Evolutionary conservation across 2,888 invertebrate genomes (phyloP), one percentile per base, ranked within the genome.

Genomic region (Aphidoletes aphidimyza): DNA sequence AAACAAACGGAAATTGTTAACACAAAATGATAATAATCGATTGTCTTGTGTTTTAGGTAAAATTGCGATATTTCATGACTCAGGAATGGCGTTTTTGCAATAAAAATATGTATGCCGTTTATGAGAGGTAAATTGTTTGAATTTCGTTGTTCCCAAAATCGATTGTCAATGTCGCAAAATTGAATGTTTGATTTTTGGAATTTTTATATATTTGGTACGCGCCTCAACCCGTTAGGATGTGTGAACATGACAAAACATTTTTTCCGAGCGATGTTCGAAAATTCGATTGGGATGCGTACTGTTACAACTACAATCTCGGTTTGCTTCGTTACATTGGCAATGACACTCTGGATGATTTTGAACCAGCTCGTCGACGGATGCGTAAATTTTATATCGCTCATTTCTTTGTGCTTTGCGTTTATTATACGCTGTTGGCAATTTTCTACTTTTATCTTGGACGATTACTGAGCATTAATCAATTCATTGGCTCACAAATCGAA

Each of bases 201-300:
- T 54, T 54, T 54, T 54, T 6, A 6, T 54, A 17, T 42, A 9
- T 54, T 54, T 54, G 5, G 6, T 3, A 54, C 17, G 5, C 19
- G 54, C 37, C 47, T 83, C n/a, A 22, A 34, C 83, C n/a, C n/a
- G n/a, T 8, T 37, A 86, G 85, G 78, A 88, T 87, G 87, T 36
- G 86, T 0, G 81, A 85, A 0, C 85, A 86, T 8, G 88, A 88
- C 84, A 86, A 85, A 3, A 85, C 86, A 19, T 86, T 86, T 69
- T 88, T 87, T 54, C 87, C 86, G 5, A 86, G 87, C 45, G 87
- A 87, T 84, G 45, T 86, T 19, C 83, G 84, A 78, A 83, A 84
- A 26, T 85, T 83, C 37, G 42, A 85, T 34, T 85, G 84, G 85
- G 69, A 81, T 26, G 84, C 85, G 2, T 87, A 85, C 54, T 34